A percentile compares a stretch with the other conserved stretches of the same genome.
These are phyloP conservation scores for Dipus sagitta DNA, from an alignment of 2,797 vertebrate species.

Conservation along the genomic window DNA sequence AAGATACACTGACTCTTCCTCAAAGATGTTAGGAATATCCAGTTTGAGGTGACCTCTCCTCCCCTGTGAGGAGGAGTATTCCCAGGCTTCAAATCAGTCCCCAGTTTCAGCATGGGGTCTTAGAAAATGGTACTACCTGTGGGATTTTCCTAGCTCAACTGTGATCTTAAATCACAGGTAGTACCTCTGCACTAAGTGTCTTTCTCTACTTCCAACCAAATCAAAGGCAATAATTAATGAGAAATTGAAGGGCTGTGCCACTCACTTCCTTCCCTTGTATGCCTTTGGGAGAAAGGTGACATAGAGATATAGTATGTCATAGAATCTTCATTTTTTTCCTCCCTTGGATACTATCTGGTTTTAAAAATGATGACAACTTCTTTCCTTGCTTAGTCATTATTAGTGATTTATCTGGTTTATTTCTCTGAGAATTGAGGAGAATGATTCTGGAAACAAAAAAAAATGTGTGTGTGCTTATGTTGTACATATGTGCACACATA, in stretches of 20 bases:
- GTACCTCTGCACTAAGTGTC: not conserved
- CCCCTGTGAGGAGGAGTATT: not conserved
- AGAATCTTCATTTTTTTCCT: not conserved
- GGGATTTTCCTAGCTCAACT: not conserved
- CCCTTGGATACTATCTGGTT: not conserved
- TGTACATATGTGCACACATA: not conserved
- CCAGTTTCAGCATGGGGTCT: not conserved
- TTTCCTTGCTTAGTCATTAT: not conserved
- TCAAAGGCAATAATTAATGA: not conserved
- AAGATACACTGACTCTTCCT: not conserved
- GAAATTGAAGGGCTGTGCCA: not conserved
- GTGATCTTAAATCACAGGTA: not conserved
- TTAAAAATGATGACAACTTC: not conserved
- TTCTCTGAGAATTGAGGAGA: not conserved
- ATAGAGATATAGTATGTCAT: not conserved
- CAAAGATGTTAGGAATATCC: not conserved
- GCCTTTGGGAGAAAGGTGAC: not conserved
- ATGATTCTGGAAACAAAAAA: not conserved
- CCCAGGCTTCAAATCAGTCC: not conserved
- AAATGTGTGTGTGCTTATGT: not conserved
- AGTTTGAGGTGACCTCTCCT: not conserved
- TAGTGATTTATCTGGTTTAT: not conserved
- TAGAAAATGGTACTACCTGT: not conserved
- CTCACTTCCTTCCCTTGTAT: not conserved
- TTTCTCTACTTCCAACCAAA: not conserved